A percentile compares a stretch with the other conserved stretches of the same genome.
phyloP scores from a whole-genome alignment of 1,140 invertebrate species.

The Listronotus bonariensis region DNA sequence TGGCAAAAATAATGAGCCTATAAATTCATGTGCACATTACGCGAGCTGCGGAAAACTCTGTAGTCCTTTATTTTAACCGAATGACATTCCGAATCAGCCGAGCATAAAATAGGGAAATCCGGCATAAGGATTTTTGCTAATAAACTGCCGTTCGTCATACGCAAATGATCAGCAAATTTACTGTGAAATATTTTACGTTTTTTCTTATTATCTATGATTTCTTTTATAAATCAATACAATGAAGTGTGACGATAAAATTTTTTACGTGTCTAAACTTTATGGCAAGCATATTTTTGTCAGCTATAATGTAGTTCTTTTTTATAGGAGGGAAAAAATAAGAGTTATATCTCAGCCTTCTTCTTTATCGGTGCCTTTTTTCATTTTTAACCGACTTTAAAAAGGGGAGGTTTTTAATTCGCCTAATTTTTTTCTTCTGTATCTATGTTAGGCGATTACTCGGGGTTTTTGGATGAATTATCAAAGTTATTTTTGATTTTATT shows the following conservation, averaged over 20 bases:
- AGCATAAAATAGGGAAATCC: constrained; percentile 37
- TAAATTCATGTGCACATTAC: constrained; percentile 26
- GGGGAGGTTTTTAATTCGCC: too few relatives aligned
- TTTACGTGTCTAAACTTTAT: not conserved
- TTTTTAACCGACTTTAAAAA: too few relatives aligned
- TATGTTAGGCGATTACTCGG: too few relatives aligned
- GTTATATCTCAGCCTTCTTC: too few relatives aligned
- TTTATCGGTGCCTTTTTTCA: too few relatives aligned
- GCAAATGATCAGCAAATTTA: constrained; percentile 35
- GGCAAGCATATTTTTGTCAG: not conserved
- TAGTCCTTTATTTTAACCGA: constrained; percentile 35
- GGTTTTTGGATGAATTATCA: too few relatives aligned
- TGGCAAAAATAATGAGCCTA: constrained; percentile 35
- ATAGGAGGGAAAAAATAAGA: not conserved
- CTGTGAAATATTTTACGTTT: constrained; percentile 35
- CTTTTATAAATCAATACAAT: constrained; percentile 13
- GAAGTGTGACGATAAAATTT: constrained; percentile 11
- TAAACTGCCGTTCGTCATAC: constrained; percentile 37
- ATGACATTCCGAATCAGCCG: constrained; percentile 27
- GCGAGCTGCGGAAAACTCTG: constrained; percentile 11
- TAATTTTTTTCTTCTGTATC: too few relatives aligned
- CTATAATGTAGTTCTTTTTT: not conserved
- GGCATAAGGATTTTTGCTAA: constrained; percentile 33
- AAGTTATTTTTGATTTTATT: too few relatives aligned
- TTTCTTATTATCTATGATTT: constrained; percentile 1